Base-by-base conservation (phyloP, 2,797 vertebrate genomes). In the Lacerta agilis region DNA sequence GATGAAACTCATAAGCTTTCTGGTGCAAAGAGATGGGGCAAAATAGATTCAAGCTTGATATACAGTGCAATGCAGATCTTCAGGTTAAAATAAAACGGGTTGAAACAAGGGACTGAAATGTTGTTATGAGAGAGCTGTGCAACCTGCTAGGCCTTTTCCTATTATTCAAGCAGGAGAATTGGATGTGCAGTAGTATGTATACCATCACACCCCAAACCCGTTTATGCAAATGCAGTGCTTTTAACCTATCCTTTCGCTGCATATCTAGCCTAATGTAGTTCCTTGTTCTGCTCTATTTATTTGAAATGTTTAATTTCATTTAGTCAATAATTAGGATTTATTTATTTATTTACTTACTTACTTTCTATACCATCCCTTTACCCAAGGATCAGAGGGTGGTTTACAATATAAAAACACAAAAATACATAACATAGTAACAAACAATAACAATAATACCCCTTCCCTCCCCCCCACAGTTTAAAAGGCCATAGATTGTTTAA, bases 1-100 rank as follows among this genome's bases (percentile, higher is more conserved):
- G 88, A 90, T 89, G 82, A 87, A 95, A 82, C 61, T 83, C 45
- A 0, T 36, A 4, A 91, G 83, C 93, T 88, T 93, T 91, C 79
- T 49, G 80, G 73, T 92, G 87, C 72, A 27, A 49, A 84, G 78
- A 10, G 5, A 18, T 43, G 4, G 2, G 76, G 78, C 20, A 80
- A 90, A 86, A 0, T 55, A 76, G 85, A 88, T 86, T 1, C 4
- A 66, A 84, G 79, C 69, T 0, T 0, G 7, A 38, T 88, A 71
- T 72, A n/a, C n/a, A 93, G 85, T 93, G 89, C 76, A 83, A 2
- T 73, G 75, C 78, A 71, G 86, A 80, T 87, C 78, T 86, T 10
- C 85, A 8, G 27, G 29, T 0, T 27, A 79, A 36, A 81, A 67
- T 0, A 83, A 7, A 67, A 25, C 36, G 49, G 73, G 7, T 66